Evolutionary conservation across 1,140 invertebrate genomes (phyloP), one percentile per base, ranked within the genome.

Genomic region (Drosophila micromelanica): DNA sequence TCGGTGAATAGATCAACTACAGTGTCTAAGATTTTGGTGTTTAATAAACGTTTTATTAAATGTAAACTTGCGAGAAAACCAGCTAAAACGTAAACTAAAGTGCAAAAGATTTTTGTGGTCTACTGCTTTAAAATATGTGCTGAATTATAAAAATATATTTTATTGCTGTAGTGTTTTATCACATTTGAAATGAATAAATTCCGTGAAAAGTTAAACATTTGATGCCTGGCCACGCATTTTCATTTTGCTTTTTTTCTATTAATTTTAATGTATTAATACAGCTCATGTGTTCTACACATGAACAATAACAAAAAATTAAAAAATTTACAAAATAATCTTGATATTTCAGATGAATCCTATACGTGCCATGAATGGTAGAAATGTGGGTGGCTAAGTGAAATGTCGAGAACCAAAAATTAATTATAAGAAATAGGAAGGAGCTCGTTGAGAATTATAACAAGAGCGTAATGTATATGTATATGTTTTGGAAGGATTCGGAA

Each of bases 141-240:
- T 74, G 73, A 84, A 38, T 40, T 20, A 49, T 42, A 12, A 37
- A 11, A 35, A 69, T 51, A 69, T 40, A 17, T 38, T 72, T 55
- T 59, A 3, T 73, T 48, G 23, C 55, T 70, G 64, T 6, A 52
- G 27, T 71, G 43, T 55, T 59, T 52, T 2, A 52, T 72, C 40
- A 64, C 17, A 46, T 48, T 40, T 38, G 45, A 82, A 87, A 76
- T 78, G 23, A 80, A 70, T 65, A 80, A 71, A 61, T 68, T 70
- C 46, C 32, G 79, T 84, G 76, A 84, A 62, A 67, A 78, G 60
- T 73, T 68, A 70, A 85, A 74, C 64, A 63, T 73, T 89, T 85
- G 73, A 90, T 91, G 90, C 90, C 84, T 90, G 89, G 90, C 90
- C 90, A 91, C 90, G 90, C 90, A 91, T 91, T 91, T 87, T 74